Base-by-base conservation (phyloP, 1,140 invertebrate genomes). In the Drosophila littoralis region DNA sequence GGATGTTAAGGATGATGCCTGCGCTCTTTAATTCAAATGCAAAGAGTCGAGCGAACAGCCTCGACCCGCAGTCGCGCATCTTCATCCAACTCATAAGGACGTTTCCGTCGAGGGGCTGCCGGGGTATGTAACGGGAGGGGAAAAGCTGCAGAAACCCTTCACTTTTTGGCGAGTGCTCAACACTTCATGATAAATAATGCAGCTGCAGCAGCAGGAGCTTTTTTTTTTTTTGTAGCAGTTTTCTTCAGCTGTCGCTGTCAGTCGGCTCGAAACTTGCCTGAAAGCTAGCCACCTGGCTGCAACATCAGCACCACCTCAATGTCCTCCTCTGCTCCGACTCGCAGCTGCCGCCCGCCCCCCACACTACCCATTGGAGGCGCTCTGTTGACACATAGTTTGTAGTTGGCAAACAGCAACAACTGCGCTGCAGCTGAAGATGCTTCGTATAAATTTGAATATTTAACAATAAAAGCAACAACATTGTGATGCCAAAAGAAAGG, bases 361-460 rank as follows among this genome's bases (percentile, higher is more conserved):
- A 12, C 40, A 12, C 13, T 50, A 13, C 64, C 73, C 81, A 57
- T 70, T 57, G 60, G 70, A 52, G 71, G 81, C 76, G 73, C 73
- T 58, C 64, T 86, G 83, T 86, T 86, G 83, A 86, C 83, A 86
- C 83, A 86, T 83, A 83, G 83, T 86, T 86, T 86, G 83, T 77
- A 77, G 83, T 83, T 88, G 79, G 79, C 69, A 82, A 88, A 86
- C 73, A 77, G 60, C 79, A 77, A 33, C 51, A 38, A 35, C 75
- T 70, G 73, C 75, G 65, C 54, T 52, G 70, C 38, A 51, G 45
- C 76, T 83, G 79, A 88, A 86, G 83, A 88, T 83, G 84, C 84
- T 77, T 86, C 83, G 83, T 88, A 86, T 86, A 86, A 86, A 86
- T 86, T 86, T 86, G 83, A 86, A 86, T 86, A 89, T 86, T 88